Conservation (phyloP, 2,113 vertebrate species). For the Falcunculus frontatus region DNA sequence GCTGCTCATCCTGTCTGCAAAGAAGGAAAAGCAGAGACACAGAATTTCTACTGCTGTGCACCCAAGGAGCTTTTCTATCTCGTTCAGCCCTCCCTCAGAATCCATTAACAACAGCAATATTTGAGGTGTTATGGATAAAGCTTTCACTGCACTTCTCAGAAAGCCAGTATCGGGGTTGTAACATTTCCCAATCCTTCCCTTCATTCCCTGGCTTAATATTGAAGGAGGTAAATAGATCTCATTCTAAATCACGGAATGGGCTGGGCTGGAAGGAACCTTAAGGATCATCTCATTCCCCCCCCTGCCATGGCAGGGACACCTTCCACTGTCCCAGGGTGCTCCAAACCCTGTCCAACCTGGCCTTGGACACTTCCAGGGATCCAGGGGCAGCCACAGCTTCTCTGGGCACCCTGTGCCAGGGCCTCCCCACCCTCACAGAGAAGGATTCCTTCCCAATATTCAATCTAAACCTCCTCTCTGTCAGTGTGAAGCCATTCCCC, state of each 20-base stretch:
- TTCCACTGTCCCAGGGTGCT: fast-evolving
- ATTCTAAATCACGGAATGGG: neutral
- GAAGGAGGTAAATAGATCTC: neutral
- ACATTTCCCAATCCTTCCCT: neutral
- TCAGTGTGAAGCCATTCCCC: neutral
- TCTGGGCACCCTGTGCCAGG: neutral
- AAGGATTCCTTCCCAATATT: neutral
- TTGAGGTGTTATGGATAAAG: neutral
- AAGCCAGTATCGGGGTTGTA: neutral
- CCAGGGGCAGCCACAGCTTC: neutral
- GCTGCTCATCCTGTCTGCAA: constrained; percentile 13
- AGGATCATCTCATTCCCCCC: neutral
- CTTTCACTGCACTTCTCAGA: neutral
- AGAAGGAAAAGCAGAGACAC: neutral
- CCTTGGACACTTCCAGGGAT: neutral
- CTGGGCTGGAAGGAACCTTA: neutral
- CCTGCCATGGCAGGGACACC: neutral
- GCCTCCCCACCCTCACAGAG: fast-evolving
- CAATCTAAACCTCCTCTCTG: neutral
- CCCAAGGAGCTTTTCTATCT: neutral
- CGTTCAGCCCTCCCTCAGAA: neutral
- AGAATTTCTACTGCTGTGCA: neutral
- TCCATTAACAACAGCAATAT: neutral
- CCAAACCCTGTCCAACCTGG: fast-evolving
- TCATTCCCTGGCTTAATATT: neutral